Base-by-base conservation (phyloP, 2,797 vertebrate species). In the Columba guinea region DNA sequence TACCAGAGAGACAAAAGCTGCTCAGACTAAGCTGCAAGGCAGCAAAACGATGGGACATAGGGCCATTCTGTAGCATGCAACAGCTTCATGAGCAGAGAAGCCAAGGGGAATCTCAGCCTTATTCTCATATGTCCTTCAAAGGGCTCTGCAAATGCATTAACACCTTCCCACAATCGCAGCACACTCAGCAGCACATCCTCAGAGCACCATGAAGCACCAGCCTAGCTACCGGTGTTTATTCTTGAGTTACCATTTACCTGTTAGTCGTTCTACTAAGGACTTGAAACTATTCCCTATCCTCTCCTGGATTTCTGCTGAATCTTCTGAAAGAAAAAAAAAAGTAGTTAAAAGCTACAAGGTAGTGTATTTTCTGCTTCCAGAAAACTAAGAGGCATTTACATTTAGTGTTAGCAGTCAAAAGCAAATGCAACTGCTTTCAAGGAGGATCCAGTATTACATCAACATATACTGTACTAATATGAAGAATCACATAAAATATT, bases 221-320 rank as follows among this genome's bases (percentile, higher is more conserved):
- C 69, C 81, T 3, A 71, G 69, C 41, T 62, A 53, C 27, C 23
- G n/a, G 37, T 6, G 32, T 24, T 87, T 88, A 39, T 11, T 82
- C 87, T 70, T 4, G 27, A 68, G 64, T 69, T 71, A 93, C 64
- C 52, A 87, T 97, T 97, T 97, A 99, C 99, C 99, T 98, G 99
- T 99, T 97, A 99, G 98, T 84, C 99, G 98, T 96, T 98, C 98
- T 96, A 98, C 96, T 98, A 99, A 97, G 77, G 98, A 98, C 96
- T 99, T 98, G 95, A 99, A 99, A 95, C 97, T 93, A 95, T 98
- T 99, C 93, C 98, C 99, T 98, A 99, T 99, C 96, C 98, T 98
- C 41, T 98, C 98, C 91, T 99, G 99, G 96, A 99, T 97, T 97
- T 99, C 99, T 27, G 97, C 74, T 70, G 99, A 99, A 96, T 99